Base-by-base conservation (phyloP, 1,140 invertebrate species). In the Heliconius hewitsoni region DNA sequence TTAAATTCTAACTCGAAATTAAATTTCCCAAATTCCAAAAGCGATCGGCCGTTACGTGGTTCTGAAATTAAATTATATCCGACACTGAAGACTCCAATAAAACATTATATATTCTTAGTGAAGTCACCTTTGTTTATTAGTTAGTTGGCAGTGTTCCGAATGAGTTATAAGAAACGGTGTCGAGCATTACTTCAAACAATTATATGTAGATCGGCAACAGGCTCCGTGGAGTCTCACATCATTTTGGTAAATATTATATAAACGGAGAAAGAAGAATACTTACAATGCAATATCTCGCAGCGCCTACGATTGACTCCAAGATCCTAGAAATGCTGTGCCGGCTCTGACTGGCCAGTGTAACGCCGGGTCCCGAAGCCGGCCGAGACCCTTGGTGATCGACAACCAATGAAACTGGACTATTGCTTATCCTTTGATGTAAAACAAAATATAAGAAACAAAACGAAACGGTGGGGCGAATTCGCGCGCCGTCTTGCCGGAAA, bases 281-380 rank as follows among this genome's bases (percentile, higher is more conserved):
- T 85, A 95, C 94, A 92, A 95, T 93, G 86, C 94, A 95, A 84
- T 94, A 94, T 93, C 94, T 92, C 78, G 92, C 94, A 87, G 93
- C 94, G 86, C 89, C 91, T 84, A 94, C 91, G 84, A 95, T 94
- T 85, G 93, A 93, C 87, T 94, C 91, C 85, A 95, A 91, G 81
- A 95, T 94, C 85, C 94, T 94, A 86, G 94, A 93, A 90, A 95
- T 92, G 88, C 89, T 94, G 82, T 91, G 88, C 76, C 88, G 83
- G 82, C 88, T 89, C 85, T 90, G 91, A 90, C 92, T 91, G 86
- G 92, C 92, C 93, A 94, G 90, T 83, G 90, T 91, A 85, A 86
- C 84, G 79, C 81, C 82, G 81, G 81, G 85, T 87, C 86, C 89
- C 89, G 81, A 84, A 76, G 75, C 79, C 76, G 85, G 86, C 88